phyloP scores from a whole-genome alignment of 2,797 vertebrate genomes.

The Ammospiza maritima region DNA sequence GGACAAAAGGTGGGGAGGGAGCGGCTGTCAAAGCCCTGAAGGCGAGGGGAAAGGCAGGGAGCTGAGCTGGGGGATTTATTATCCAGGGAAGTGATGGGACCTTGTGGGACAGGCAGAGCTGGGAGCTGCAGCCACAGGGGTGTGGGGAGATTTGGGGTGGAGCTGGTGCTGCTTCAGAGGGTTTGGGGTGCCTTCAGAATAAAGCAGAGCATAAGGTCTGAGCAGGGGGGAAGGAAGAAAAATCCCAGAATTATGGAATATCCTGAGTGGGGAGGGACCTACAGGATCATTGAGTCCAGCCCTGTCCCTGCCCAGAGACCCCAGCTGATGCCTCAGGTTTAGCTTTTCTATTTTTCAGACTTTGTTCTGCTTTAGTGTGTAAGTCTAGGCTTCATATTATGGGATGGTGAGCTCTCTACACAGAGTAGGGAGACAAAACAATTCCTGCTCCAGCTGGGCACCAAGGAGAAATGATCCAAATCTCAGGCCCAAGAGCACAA shows the following conservation, averaged over 20 bases:
- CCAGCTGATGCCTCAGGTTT: neutral
- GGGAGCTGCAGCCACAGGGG: neutral
- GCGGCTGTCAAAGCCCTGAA: neutral
- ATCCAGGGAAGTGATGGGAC: neutral
- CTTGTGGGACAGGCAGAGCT: neutral
- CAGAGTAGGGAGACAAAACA: neutral
- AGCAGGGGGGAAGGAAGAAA: neutral
- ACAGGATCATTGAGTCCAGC: neutral
- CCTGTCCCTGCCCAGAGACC: neutral
- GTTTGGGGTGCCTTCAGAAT: neutral
- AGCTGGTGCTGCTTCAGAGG: neutral
- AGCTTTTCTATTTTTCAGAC: neutral
- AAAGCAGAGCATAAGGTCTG: no score
- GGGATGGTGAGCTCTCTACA: neutral
- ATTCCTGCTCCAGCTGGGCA: neutral
- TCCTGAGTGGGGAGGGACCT: neutral
- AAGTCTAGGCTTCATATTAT: neutral
- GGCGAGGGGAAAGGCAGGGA: neutral
- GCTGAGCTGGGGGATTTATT: neutral
- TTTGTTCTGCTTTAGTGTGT: neutral
- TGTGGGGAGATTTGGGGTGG: neutral
- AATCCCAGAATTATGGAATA: neutral
- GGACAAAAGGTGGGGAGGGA: neutral
- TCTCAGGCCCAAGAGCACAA: neutral
- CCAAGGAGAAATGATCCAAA: neutral